Conservation (phyloP, 2,113 vertebrate genomes). For the Solea solea region DNA sequence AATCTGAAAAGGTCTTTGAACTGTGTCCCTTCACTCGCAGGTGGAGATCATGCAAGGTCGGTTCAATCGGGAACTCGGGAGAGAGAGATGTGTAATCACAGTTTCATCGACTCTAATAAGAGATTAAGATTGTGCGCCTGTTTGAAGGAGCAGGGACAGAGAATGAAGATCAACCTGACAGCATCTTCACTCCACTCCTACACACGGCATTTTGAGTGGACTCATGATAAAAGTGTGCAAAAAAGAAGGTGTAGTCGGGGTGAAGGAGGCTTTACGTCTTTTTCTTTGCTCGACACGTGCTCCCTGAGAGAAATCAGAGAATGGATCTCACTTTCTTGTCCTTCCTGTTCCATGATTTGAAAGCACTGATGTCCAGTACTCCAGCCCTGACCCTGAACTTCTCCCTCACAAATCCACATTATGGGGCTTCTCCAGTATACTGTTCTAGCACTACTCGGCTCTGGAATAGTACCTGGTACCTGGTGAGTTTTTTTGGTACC, state of each 20-base stretch:
- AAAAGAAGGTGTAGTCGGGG: background rate
- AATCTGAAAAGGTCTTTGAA: constrained; percentile 11
- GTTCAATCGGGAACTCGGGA: background rate
- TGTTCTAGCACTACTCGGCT: no score
- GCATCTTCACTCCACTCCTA: background rate
- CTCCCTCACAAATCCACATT: constrained; percentile 12
- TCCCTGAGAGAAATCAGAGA: constrained; percentile 63
- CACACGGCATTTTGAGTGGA: background rate
- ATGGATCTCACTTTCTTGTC: constrained; percentile 6
- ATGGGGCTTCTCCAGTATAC: no score
- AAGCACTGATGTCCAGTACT: background rate
- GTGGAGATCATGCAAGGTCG: constrained; percentile 25
- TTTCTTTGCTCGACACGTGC: constrained; percentile 22
- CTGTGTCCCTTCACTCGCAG: constrained; percentile 13
- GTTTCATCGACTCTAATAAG: constrained; percentile 21
- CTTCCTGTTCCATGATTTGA: background rate
- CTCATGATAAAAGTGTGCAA: background rate
- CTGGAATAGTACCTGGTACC: no score
- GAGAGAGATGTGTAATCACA: constrained; percentile 13
- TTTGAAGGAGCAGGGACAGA: constrained; percentile 5
- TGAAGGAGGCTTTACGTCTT: constrained; percentile 1
- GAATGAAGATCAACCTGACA: background rate
- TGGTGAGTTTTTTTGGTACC: no score
- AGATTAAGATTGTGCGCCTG: constrained; percentile 2
- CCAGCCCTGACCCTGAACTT: background rate